phyloP scores from a whole-genome alignment of 2,797 vertebrate species.

The Chelon auratus region DNA sequence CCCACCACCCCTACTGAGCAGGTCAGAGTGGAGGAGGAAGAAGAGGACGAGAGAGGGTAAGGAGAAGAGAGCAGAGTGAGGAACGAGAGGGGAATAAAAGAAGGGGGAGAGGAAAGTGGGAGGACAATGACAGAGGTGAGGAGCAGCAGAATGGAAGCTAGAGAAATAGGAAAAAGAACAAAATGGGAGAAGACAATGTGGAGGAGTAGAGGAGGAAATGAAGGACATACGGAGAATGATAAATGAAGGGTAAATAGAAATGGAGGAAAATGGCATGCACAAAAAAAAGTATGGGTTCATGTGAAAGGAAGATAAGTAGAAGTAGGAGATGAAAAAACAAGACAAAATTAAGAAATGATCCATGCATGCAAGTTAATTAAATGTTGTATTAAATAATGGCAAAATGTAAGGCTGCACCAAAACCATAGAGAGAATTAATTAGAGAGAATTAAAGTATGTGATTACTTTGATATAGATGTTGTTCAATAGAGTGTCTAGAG shows the following conservation, averaged over 20 bases:
- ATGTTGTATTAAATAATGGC: not conserved
- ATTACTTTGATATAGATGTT: slow-evolving; percentile 3
- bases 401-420: slow-evolving; percentile 25
- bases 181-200: not conserved
- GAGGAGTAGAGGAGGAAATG: not conserved
- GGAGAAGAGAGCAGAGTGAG: not conserved
- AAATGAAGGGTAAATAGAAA: not conserved
- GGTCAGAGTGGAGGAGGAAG: slow-evolving; percentile 42
- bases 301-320: not conserved
- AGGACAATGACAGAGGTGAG: not conserved
- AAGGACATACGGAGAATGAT: not conserved
- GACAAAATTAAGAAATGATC: not conserved
- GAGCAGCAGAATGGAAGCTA: slow-evolving; percentile 3
- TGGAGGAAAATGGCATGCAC: not conserved
- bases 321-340: not conserved
- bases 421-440: slow-evolving; percentile 1
- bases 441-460: not conserved
- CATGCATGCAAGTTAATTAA: slow-evolving; percentile 19
- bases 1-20: slow-evolving; percentile 39
- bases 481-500: not conserved
- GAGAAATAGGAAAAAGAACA: not conserved
- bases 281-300: not conserved
- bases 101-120: not conserved
- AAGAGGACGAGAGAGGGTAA: slow-evolving; percentile 4
- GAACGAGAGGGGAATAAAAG: not conserved